Evolutionary conservation across 1,140 invertebrate genomes (phyloP).

Genomic region (Drosophila bocki): DNA sequence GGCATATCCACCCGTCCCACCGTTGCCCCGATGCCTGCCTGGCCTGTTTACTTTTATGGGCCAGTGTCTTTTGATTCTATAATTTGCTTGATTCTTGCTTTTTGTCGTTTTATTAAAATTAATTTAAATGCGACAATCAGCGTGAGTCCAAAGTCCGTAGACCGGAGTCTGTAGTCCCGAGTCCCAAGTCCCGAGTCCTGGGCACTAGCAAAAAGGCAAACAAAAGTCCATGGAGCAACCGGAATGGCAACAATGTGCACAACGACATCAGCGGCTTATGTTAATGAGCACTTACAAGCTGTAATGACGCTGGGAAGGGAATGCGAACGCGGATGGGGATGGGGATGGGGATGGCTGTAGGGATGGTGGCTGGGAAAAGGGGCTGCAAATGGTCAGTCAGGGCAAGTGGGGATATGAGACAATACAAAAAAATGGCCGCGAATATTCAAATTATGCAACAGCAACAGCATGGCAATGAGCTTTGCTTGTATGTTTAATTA

Average conservation of each 20-base stretch:
- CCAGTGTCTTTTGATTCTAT: constrained; percentile 63
- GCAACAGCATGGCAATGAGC: constrained; percentile 28
- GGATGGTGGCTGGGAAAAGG: not conserved
- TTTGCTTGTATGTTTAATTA: constrained; percentile 68
- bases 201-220: constrained; percentile 18
- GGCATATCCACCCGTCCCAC: constrained; percentile 37
- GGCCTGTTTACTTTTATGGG: constrained; percentile 70
- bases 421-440: constrained; percentile 23
- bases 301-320: constrained; percentile 54
- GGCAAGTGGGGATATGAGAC: constrained; percentile 14
- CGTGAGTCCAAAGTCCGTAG: constrained; percentile 10
- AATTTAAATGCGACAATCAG: constrained; percentile 74
- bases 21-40: constrained; percentile 11
- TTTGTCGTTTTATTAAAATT: constrained; percentile 72
- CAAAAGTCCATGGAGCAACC: constrained; percentile 21
- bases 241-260: constrained; percentile 50
- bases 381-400: constrained; percentile 10
- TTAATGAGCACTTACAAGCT: constrained; percentile 79
- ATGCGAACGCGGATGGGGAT: not conserved
- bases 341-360: not conserved
- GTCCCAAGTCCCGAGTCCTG: constrained; percentile 12
- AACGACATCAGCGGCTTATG: constrained; percentile 72
- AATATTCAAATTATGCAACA: constrained; percentile 50
- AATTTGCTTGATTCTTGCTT: constrained; percentile 63
- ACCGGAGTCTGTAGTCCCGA: not conserved